Evolutionary conservation across 2,797 vertebrate species (phyloP).

Genomic region (Phoebastria nigripes): DNA sequence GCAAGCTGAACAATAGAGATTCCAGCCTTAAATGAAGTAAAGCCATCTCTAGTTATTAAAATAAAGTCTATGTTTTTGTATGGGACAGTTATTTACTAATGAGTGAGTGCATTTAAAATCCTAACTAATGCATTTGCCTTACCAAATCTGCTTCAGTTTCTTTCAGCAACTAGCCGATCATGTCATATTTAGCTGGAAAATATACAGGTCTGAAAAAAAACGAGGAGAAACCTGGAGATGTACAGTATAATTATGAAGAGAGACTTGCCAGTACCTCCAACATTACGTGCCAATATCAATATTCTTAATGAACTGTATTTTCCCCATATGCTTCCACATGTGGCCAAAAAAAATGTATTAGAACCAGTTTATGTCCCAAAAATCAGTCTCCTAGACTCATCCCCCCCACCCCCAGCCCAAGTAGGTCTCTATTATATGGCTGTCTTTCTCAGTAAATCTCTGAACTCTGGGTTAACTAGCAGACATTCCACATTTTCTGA

Average conservation of each 20-base stretch:
- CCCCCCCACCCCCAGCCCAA: neutral
- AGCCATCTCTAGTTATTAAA: neutral
- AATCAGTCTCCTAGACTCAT: neutral
- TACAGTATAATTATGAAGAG: slow-evolving; percentile 21
- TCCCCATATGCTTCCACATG: neutral
- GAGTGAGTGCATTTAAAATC: neutral
- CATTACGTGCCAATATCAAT: neutral
- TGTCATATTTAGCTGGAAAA: neutral
- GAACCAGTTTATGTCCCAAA: neutral
- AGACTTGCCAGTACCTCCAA: slow-evolving; percentile 3
- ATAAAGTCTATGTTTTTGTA: neutral
- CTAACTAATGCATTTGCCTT: neutral
- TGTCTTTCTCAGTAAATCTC: neutral
- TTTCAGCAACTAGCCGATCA: neutral
- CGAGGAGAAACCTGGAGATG: slow-evolving; percentile 2
- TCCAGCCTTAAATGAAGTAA: neutral
- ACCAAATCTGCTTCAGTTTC: neutral
- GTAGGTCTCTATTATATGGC: neutral
- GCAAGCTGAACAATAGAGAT: neutral
- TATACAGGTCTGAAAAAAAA: neutral
- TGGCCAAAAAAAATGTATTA: neutral
- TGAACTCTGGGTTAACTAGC: neutral
- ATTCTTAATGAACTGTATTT: slow-evolving; percentile 11
- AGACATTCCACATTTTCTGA: neutral
- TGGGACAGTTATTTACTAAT: neutral